A percentile compares a stretch with the other conserved stretches of the same genome.
phyloP scores from a whole-genome alignment of 2,888 invertebrate species.

The Parthenolecanium corni region DNA sequence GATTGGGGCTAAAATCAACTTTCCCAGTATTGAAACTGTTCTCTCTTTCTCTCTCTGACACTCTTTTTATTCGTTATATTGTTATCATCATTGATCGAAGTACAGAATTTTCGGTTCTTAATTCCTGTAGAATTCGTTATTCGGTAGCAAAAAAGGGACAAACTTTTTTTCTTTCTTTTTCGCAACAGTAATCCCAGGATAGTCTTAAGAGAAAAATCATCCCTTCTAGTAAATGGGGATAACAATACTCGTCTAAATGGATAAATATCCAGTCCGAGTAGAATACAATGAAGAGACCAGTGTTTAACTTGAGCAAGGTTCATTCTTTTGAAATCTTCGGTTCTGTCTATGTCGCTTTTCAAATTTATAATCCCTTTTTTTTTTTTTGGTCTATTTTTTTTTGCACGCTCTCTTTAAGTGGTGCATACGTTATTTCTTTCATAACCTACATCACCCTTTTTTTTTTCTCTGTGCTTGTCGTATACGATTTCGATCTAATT shows the following conservation, averaged over 20 bases:
- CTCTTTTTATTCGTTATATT: not conserved
- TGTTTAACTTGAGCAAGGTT: slow-evolving; percentile 24
- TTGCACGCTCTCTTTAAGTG: slow-evolving; percentile 1
- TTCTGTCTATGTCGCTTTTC: slow-evolving; percentile 22
- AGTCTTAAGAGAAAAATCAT: slow-evolving; percentile 18
- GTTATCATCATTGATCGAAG: slow-evolving; percentile 12
- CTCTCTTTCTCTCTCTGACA: not conserved
- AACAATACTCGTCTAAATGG: slow-evolving; percentile 25
- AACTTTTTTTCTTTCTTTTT: not conserved
- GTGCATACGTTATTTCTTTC: slow-evolving; percentile 22
- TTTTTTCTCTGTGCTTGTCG: slow-evolving; percentile 2
- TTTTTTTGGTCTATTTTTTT: not conserved
- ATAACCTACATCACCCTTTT: slow-evolving; percentile 12
- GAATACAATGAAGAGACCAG: slow-evolving; percentile 24
- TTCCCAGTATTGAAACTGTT: slow-evolving; percentile 15
- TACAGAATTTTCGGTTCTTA: not conserved
- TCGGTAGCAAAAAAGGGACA: not conserved
- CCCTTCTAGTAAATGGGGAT: slow-evolving; percentile 10
- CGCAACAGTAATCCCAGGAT: slow-evolving; percentile 16
- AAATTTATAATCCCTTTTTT: slow-evolving; percentile 20
- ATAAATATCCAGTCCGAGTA: slow-evolving; percentile 24
- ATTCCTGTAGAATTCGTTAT: slow-evolving; percentile 10
- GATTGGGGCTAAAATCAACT: slow-evolving; percentile 7
- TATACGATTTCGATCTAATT: slow-evolving; percentile 17
- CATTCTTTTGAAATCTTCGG: slow-evolving; percentile 18